Percentiles rank a stretch among this genome's conserved stretches.
These are phyloP conservation scores for Pollachius pollachius DNA, from an alignment of 2,113 vertebrate genomes.

Conservation along the genomic window DNA sequence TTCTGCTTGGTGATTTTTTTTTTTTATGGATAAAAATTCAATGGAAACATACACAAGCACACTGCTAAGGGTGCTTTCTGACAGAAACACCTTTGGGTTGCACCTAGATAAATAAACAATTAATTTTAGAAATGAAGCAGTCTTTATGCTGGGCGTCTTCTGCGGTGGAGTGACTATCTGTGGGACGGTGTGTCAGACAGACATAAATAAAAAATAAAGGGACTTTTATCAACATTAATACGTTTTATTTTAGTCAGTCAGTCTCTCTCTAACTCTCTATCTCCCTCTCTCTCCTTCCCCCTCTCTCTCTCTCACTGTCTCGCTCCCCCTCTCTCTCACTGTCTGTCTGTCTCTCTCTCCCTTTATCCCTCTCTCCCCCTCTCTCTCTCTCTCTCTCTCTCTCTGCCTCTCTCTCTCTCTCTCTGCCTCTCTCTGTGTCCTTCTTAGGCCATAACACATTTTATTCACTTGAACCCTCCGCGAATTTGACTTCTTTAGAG, in stretches of 20 bases:
- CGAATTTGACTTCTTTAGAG: too few species aligned
- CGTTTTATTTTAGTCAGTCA: constrained; percentile 32
- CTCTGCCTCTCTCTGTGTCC: too few species aligned
- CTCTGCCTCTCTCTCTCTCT: too few species aligned
- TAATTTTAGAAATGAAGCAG: constrained; percentile 58
- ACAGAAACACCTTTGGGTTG: constrained; percentile 74
- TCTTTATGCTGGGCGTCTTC: constrained; percentile 44
- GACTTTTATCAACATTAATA: constrained; percentile 31
- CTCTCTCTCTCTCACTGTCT: too few species aligned
- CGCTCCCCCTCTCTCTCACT: too few species aligned
- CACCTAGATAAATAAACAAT: constrained; percentile 75
- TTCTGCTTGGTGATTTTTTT: constrained; percentile 13
- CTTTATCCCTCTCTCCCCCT: constrained; percentile 17
- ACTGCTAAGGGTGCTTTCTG: constrained; percentile 44
- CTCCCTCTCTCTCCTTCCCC: too few species aligned
- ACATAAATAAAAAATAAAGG: too few species aligned
- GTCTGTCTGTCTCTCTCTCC: too few species aligned
- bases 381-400: too few species aligned
- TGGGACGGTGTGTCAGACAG: constrained; percentile 17
- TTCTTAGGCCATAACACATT: too few species aligned
- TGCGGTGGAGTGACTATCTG: constrained; percentile 29
- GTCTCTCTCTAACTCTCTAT: constrained; percentile 16
- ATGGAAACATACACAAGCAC: constrained; percentile 51
- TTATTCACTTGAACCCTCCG: too few species aligned
- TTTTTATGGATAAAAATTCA: constrained; percentile 27